These are phyloP conservation scores for Lingula anatina DNA, from an alignment of 2,888 invertebrate genomes.

Conservation along the genomic window DNA sequence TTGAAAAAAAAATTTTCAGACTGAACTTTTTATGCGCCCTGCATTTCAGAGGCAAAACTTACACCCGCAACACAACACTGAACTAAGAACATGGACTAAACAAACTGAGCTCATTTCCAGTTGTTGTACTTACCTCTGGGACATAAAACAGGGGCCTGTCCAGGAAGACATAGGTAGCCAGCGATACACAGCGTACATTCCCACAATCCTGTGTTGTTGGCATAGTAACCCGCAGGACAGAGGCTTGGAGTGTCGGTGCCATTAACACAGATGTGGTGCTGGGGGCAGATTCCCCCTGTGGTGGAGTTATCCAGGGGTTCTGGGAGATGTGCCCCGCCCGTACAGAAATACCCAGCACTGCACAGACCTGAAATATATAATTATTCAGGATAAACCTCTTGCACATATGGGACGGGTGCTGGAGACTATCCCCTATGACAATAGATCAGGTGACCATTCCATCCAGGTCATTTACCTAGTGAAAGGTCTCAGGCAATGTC, in stretches of 20 bases:
- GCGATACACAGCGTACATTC: constrained; percentile 33
- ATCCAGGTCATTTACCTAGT: too few relatives aligned
- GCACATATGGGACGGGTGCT: too few relatives aligned
- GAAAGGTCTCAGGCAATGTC: too few relatives aligned
- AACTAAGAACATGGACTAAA: too few relatives aligned
- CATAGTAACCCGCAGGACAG: constrained; percentile 35
- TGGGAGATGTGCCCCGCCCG: constrained; percentile 31
- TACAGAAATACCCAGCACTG: constrained; percentile 41
- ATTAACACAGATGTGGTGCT: constrained; percentile 29
- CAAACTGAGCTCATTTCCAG: too few relatives aligned
- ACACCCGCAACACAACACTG: too few relatives aligned
- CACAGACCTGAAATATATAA: constrained; percentile 25
- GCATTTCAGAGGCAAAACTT: too few relatives aligned
- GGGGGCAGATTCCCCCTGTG: constrained; percentile 41
- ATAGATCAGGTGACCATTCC: too few relatives aligned
- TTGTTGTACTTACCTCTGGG: constrained; percentile 27
- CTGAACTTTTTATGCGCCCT: too few relatives aligned
- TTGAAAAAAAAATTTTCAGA: too few relatives aligned
- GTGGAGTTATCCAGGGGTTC: constrained; percentile 30
- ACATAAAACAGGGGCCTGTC: constrained; percentile 33
- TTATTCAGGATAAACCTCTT: neutral
- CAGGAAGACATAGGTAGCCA: constrained; percentile 37
- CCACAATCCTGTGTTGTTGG: constrained; percentile 39
- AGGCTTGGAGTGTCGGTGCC: constrained; percentile 25
- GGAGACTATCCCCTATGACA: too few relatives aligned